A percentile compares a stretch with the other conserved stretches of the same genome.
Evolutionary conservation across 64 coral and sea anemone genomes (phyloP).

Genomic region (Cladopsammia gracilis): DNA sequence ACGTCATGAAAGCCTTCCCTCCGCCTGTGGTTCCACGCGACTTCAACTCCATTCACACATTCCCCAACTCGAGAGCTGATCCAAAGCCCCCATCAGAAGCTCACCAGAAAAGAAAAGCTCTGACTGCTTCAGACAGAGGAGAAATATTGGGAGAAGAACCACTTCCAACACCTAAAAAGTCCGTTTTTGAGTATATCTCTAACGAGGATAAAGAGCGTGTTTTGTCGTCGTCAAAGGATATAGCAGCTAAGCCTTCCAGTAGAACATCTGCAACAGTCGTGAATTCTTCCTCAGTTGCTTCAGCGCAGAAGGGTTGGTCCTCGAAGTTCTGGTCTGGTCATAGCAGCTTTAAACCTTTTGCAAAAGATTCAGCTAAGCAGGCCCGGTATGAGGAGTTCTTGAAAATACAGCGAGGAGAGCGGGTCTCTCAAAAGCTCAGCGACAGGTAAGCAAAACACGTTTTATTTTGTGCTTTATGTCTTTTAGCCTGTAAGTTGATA

Average conservation of each 20-base stretch:
- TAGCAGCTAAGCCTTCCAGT: conserved; percentile 1
- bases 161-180: conserved; percentile 72
- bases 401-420: background rate
- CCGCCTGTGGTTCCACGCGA: conserved; percentile 74
- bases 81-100: background rate
- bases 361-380: conserved; percentile 88
- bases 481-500: no score
- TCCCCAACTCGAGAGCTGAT: background rate
- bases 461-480: no score
- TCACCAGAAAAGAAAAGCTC: conserved; percentile 34
- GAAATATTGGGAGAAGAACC: conserved; percentile 72
- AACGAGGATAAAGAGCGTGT: conserved; percentile 79
- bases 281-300: background rate
- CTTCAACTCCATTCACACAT: conserved; percentile 60
- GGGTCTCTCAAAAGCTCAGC: background rate
- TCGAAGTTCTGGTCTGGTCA: background rate
- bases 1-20: conserved; percentile 70
- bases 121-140: conserved; percentile 77
- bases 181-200: conserved; percentile 88
- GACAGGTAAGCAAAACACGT: conserved; percentile 26
- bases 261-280: background rate
- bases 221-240: conserved; percentile 48
- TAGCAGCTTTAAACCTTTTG: conserved; percentile 88
- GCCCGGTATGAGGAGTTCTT: conserved; percentile 87
- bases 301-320: background rate